phyloP scores from a whole-genome alignment of 2,113 vertebrate species.

The Campylomormyrus numenius region DNA sequence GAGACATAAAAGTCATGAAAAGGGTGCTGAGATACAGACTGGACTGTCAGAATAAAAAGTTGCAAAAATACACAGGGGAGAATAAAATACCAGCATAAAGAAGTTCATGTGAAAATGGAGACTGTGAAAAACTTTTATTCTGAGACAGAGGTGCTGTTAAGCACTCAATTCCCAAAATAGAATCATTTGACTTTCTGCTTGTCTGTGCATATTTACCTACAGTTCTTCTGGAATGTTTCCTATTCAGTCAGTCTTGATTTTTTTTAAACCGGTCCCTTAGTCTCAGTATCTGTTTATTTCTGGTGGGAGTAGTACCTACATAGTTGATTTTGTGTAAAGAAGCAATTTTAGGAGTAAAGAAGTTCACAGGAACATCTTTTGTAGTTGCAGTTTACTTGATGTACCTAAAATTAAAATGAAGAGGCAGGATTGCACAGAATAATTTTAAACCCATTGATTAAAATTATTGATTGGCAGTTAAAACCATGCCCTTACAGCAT shows the following conservation, averaged over 20 bases:
- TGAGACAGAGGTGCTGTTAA: background rate
- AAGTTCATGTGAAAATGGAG: background rate
- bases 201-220: background rate
- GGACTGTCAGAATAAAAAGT: background rate
- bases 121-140: background rate
- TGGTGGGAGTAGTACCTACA: background rate
- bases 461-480: conserved; percentile 44
- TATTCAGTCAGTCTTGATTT: background rate
- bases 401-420: conserved; percentile 47
- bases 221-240: background rate
- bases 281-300: background rate
- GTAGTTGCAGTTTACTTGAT: conserved; percentile 19
- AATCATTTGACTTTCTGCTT: background rate
- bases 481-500: conserved; percentile 35
- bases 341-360: background rate
- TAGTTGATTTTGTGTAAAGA: background rate
- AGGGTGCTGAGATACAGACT: background rate
- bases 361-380: background rate
- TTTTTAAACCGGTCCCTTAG: background rate
- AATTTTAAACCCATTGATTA: conserved; percentile 59
- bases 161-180: background rate
- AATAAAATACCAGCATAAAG: background rate
- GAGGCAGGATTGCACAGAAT: conserved; percentile 40
- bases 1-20: background rate
- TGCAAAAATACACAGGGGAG: background rate